Evolutionary conservation across 2,888 invertebrate genomes (phyloP), one percentile per base, ranked within the genome.

Genomic region (Melanargia galathea): DNA sequence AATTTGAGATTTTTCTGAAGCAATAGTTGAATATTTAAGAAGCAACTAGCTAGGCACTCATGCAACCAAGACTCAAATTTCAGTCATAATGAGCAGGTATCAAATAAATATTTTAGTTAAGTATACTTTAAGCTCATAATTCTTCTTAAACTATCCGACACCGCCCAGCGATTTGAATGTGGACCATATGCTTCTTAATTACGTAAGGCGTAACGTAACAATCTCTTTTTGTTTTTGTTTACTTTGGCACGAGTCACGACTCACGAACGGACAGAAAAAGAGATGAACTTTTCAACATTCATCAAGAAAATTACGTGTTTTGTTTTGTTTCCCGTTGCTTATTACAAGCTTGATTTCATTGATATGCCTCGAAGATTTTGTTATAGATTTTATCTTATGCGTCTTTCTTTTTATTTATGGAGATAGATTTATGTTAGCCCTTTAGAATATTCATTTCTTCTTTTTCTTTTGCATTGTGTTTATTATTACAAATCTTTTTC

Each of bases 221-320:
- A 70, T 69, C 67, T 61, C 70, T 72, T 75, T 71, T 70, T 74
- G 74, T 76, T 71, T 72, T 71, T 77, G 76, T 79, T 79, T 80
- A 73, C 71, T 71, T 76, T 77, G 75, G 77, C 77, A 75, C 75
- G 72, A 73, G 72, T 69, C 70, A 65, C 75, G 72, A 73, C 72
- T 69, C 70, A 65, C 54, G 64, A 56, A 38, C 64, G 57, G 43
- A 57, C 48, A 58, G 54, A 63, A 67, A 60, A 64, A 69, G 67
- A 66, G 67, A 70, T 69, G 64, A 68, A 67, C 63, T 65, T 67
- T 70, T 71, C 63, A 69, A 68, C 69, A 66, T 72, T 69, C 66
- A 65, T 69, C 66, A 65, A 66, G 52, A 49, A 62, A 63, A 62
- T 64, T 40, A 63, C 49, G 13, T 62, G 54, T 61, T 64, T 55